Conservation (phyloP, 2,888 invertebrate genomes). For the Resseliella maxima region DNA sequence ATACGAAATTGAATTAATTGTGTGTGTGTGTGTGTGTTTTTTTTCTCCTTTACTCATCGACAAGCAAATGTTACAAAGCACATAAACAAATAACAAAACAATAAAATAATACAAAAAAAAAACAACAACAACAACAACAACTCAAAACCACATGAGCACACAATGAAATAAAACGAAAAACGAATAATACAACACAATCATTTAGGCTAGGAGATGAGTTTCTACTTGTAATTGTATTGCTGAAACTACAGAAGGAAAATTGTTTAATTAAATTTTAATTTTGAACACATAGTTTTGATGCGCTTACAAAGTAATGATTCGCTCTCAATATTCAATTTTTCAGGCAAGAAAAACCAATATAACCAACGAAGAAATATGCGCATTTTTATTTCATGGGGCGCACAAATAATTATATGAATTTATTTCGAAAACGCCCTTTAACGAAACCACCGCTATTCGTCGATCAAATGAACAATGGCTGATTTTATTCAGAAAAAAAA, state of each 20-base stretch:
- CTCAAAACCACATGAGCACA: no score
- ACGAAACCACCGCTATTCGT: neutral
- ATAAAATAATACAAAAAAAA: neutral
- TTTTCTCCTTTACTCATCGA: neutral
- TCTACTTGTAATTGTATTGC: neutral
- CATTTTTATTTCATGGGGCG: neutral
- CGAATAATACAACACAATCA: neutral
- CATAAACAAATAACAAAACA: neutral
- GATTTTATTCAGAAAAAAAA: neutral
- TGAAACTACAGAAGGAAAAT: neutral
- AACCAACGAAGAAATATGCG: neutral
- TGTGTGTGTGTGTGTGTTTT: no score
- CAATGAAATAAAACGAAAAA: no score
- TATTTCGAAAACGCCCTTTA: conserved; percentile 37
- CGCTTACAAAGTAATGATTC: neutral
- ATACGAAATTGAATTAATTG: conserved; percentile 33
- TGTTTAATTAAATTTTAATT: conserved; percentile 8
- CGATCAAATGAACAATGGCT: neutral
- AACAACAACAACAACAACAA: no score
- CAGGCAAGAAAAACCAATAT: no score
- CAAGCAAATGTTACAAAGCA: neutral
- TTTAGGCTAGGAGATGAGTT: neutral
- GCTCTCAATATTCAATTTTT: neutral
- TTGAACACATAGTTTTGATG: neutral
- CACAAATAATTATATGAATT: conserved; percentile 8